phyloP scores from a whole-genome alignment of 1,140 invertebrate genomes.

The Drosophila paulistorum region DNA sequence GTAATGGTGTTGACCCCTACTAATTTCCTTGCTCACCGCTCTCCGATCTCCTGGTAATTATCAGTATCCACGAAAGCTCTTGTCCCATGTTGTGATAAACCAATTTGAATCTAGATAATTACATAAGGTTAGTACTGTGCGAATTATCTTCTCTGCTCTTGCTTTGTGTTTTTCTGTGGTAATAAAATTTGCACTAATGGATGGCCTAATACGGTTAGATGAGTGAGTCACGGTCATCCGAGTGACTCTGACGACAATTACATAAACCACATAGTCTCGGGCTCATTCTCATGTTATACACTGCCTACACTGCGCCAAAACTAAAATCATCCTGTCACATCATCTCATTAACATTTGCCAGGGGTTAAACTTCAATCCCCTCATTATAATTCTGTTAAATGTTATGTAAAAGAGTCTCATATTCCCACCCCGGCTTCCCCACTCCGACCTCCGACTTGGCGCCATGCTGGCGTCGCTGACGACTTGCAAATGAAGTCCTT shows the following conservation, averaged over 20 bases:
- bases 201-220: constrained; percentile 59
- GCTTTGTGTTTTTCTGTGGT: constrained; percentile 40
- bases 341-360: constrained; percentile 69
- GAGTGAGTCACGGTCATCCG: constrained; percentile 33
- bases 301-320: constrained; percentile 36
- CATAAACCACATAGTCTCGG: constrained; percentile 42
- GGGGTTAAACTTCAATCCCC: constrained; percentile 50
- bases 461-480: constrained; percentile 59
- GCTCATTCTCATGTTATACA: constrained; percentile 19
- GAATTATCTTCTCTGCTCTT: constrained; percentile 33
- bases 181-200: constrained; percentile 76
- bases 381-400: constrained; percentile 80
- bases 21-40: neutral
- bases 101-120: constrained; percentile 66
- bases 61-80: constrained; percentile 24
- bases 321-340: constrained; percentile 39
- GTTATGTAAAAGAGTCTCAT: constrained; percentile 74
- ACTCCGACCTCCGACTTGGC: constrained; percentile 30
- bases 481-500: constrained; percentile 61
- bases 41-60: constrained; percentile 48
- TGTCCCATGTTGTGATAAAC: constrained; percentile 46
- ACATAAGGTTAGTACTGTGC: constrained; percentile 38
- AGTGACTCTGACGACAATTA: constrained; percentile 25
- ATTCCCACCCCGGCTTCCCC: constrained; percentile 20
- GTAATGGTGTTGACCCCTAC: too few species aligned